phyloP scores from a whole-genome alignment of 2,113 vertebrate species.

The Otocyon megalotis region DNA sequence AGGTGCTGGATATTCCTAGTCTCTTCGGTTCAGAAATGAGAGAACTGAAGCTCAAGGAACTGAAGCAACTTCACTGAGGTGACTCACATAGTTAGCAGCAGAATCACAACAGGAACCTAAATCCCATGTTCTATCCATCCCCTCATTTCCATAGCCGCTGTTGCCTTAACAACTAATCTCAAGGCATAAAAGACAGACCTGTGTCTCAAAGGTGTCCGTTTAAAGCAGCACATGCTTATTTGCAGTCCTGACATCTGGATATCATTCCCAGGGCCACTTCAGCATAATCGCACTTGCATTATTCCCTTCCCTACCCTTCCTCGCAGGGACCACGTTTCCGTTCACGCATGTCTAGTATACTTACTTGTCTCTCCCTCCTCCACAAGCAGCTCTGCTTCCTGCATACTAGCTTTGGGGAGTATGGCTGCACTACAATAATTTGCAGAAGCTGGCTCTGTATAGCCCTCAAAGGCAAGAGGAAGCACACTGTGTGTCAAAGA shows the following conservation, averaged over 20 bases:
- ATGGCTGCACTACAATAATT: not conserved
- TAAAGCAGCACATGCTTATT: not conserved
- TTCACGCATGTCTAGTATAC: rapidly evolving
- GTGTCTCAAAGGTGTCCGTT: not conserved
- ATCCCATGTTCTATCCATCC: not conserved
- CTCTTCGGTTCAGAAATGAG: not conserved
- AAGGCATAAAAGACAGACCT: not conserved
- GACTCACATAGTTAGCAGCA: not conserved
- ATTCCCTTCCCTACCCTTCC: not conserved
- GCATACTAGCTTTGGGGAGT: not conserved
- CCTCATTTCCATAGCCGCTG: not conserved
- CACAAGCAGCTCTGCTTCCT: not conserved
- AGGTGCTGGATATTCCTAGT: not conserved
- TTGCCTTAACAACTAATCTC: not conserved
- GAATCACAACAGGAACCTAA: not conserved
- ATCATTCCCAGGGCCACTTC: not conserved
- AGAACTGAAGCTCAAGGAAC: not conserved
- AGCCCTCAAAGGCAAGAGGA: not conserved
- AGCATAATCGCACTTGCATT: not conserved
- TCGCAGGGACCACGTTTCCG: not conserved
- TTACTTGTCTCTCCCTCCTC: not conserved
- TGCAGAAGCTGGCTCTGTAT: not conserved
- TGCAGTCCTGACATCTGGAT: not conserved
- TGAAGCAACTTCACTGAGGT: not conserved
- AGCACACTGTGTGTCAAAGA: not conserved